Evolutionary conservation across 2,888 invertebrate genomes (phyloP).

Genomic region (Tolmerus cingulatus): DNA sequence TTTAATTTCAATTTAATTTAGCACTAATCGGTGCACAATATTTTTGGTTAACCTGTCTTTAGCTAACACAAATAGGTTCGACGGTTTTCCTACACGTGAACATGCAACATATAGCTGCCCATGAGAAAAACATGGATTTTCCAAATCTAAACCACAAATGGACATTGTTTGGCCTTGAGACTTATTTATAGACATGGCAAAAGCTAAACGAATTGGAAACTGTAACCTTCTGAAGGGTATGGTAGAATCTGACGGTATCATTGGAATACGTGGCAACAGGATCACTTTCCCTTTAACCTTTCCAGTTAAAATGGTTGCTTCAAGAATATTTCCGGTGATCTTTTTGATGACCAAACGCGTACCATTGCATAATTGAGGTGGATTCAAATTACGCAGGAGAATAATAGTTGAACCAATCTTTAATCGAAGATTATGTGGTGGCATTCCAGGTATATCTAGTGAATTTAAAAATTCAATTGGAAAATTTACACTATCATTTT

Average conservation of each 20-base stretch:
- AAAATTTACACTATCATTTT: too few species aligned
- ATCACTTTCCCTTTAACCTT: conserved; percentile 46
- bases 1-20: too few species aligned
- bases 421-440: conserved; percentile 48
- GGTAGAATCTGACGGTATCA: conserved; percentile 53
- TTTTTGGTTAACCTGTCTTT: too few species aligned
- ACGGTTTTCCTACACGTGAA: too few species aligned
- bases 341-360: conserved; percentile 51
- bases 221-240: not conserved
- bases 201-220: not conserved
- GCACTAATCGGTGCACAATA: too few species aligned
- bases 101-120: too few species aligned
- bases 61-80: too few species aligned
- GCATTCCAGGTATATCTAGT: conserved; percentile 40
- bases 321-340: conserved; percentile 49
- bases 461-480: too few species aligned
- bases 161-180: not conserved
- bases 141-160: not conserved
- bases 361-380: conserved; percentile 51
- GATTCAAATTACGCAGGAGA: conserved; percentile 47
- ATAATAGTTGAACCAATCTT: conserved; percentile 54
- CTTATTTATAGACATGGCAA: not conserved
- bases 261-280: conserved; percentile 54
- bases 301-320: conserved; percentile 50
- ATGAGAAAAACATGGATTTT: too few species aligned